Percentiles rank a stretch among this genome's conserved stretches.
Evolutionary conservation across 2,113 vertebrate species (phyloP).

Genomic region (Pseudolaguvia tuberculata): DNA sequence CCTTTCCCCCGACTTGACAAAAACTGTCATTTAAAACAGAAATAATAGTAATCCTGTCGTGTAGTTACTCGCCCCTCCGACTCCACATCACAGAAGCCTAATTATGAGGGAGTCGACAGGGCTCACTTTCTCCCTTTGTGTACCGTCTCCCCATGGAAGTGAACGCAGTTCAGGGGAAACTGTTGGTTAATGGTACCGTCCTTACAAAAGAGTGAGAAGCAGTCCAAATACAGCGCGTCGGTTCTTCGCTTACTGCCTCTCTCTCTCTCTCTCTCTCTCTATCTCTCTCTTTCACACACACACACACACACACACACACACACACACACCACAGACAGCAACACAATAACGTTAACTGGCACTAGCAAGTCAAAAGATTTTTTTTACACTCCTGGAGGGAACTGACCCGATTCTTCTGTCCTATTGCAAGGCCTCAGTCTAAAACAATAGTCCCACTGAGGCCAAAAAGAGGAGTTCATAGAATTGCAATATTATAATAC

Average conservation of each 20-base stretch:
- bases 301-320: slow-evolving; percentile 25
- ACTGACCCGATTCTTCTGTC: slow-evolving; percentile 30
- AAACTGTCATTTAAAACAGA: slow-evolving; percentile 47
- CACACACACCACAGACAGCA: slow-evolving; percentile 15
- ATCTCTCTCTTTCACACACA: background rate
- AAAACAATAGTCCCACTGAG: slow-evolving; percentile 39
- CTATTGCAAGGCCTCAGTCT: slow-evolving; percentile 28
- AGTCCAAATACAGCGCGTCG: slow-evolving; percentile 7
- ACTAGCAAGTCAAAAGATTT: slow-evolving; percentile 10
- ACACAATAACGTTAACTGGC: slow-evolving; percentile 19
- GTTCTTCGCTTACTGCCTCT: background rate
- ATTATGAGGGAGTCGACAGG: slow-evolving; percentile 40
- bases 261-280: background rate
- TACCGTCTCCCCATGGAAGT: slow-evolving; percentile 29
- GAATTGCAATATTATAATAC: too few relatives aligned
- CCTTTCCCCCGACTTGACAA: slow-evolving; percentile 11
- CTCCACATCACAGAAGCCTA: slow-evolving; percentile 40
- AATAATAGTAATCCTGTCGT: slow-evolving; percentile 41
- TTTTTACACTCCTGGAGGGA: slow-evolving; percentile 33
- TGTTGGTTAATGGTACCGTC: slow-evolving; percentile 20
- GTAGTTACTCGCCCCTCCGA: slow-evolving; percentile 32
- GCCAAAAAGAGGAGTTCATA: slow-evolving; percentile 4
- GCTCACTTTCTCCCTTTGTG: slow-evolving; percentile 35
- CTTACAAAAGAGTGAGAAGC: slow-evolving; percentile 13
- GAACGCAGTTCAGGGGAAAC: slow-evolving; percentile 16